Base-by-base conservation (phyloP, 1,140 invertebrate species). In the Pseudomyrmex dendroicus region DNA sequence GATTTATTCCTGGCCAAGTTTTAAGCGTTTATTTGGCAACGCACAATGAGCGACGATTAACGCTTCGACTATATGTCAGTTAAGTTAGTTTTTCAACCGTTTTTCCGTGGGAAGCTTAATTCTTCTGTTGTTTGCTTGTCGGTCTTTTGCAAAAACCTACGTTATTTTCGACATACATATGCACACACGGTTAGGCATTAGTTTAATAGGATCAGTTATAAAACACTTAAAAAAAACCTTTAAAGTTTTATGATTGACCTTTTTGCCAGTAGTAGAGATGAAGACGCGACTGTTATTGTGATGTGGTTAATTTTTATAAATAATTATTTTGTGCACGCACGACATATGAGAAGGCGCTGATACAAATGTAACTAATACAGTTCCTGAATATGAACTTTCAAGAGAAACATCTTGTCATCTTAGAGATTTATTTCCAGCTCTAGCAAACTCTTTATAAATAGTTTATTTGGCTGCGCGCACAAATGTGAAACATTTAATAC, bases 11-110 rank as follows among this genome's bases (percentile, higher is more conserved):
- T 35, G 44, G 52, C 82, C 73, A 83, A 83, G 50, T 83, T 83
- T 83, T 66, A 76, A 66, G 62, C 62, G 72, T 20, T 76, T 73
- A 73, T 83, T 83, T 76, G 82, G 73, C 78, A 59, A 67, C 83
- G 61, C 20, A 86, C 89, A 88, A 88, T 83, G 73, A 82, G 12
- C 74, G 80, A 89, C 86, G 89, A 90, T 90, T 89, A 90, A 90
- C 87, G 76, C 72, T 84, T 86, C 70, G 82, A 50, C 57, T 83
- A 67, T 87, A 76, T 72, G 86, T 87, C 78, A 73, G 54, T 72
- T 59, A 48, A 72, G 66, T 61, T 54, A 15, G 44, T 70, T 70
- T 77, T 80, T 48, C 76, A 80, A 12, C 56, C 76, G 44, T 20
- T 59, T 35, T 48, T 10, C 15, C 10, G n/a, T 72, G 8, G n/a